phyloP scores from a whole-genome alignment of 2,113 vertebrate genomes.

The Gnathonemus longibarbis region DNA sequence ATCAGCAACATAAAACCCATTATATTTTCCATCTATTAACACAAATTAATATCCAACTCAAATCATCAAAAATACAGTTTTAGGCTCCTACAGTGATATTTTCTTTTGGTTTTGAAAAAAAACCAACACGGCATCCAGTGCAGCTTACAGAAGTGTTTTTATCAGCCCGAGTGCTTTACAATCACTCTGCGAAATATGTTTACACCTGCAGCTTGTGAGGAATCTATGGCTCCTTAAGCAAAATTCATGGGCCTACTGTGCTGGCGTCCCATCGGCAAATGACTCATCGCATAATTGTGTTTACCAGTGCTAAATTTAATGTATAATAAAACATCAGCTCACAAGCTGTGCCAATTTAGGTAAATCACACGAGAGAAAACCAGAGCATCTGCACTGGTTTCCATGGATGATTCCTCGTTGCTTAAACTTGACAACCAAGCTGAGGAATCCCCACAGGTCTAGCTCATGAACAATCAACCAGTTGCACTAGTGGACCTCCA shows the following conservation, averaged over 20 bases:
- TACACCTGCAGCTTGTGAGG: not conserved
- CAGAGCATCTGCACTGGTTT: not conserved
- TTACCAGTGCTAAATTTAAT: conserved; percentile 13
- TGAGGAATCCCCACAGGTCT: not conserved
- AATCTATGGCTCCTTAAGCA: not conserved
- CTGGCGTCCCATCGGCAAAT: not conserved
- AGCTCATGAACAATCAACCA: not conserved
- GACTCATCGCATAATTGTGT: not conserved
- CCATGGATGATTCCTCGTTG: not conserved
- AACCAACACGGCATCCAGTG: not conserved
- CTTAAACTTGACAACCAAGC: not conserved
- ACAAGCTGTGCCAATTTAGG: not conserved
- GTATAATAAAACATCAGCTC: conserved; percentile 10
- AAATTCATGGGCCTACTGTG: conserved; percentile 4
- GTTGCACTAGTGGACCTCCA: not conserved
- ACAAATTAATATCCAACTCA: no score
- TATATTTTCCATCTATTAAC: no score
- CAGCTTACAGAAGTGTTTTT: not conserved
- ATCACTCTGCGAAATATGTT: not conserved
- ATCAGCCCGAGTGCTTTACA: not conserved
- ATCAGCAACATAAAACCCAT: no score
- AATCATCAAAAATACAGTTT: no score
- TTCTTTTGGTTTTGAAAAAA: not conserved
- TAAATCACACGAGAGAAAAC: not conserved
- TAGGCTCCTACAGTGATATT: not conserved